These are phyloP conservation scores for Oryzias javanicus DNA, from an alignment of 2,113 vertebrate species.

Conservation along the genomic window DNA sequence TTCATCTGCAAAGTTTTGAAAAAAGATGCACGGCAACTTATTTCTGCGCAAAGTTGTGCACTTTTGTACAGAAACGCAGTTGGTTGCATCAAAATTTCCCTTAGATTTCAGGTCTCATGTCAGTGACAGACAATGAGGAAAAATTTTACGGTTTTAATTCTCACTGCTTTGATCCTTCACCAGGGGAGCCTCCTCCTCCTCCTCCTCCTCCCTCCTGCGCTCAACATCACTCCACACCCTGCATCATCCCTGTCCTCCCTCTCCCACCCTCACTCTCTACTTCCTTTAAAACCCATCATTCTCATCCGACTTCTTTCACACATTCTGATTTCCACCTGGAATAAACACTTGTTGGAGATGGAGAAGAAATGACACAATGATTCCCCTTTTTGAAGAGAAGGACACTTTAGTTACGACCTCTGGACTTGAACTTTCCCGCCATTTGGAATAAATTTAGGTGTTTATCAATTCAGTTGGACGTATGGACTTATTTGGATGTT, in stretches of 20 bases:
- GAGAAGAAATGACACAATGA: slow-evolving; percentile 6
- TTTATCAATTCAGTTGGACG: slow-evolving; percentile 21
- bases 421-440: slow-evolving; percentile 26
- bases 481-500: slow-evolving; percentile 26
- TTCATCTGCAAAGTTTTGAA: not conserved
- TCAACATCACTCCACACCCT: slow-evolving; percentile 61
- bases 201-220: slow-evolving; percentile 38
- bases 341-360: slow-evolving; percentile 34
- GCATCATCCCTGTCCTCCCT: slow-evolving; percentile 51
- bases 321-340: slow-evolving; percentile 45
- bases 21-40: slow-evolving; percentile 11
- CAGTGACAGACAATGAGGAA: slow-evolving; percentile 44
- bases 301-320: slow-evolving; percentile 64
- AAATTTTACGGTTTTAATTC: slow-evolving; percentile 45
- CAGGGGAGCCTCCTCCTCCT: slow-evolving; percentile 22
- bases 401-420: not conserved
- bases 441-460: not conserved
- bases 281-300: slow-evolving; percentile 78
- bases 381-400: slow-evolving; percentile 11
- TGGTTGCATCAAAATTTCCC: not conserved
- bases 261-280: slow-evolving; percentile 61
- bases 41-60: no score
- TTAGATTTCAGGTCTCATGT: slow-evolving; percentile 41
- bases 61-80: not conserved
- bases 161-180: slow-evolving; percentile 32